Evolutionary conservation across 2,797 vertebrate species (phyloP).

Genomic region (Chrosomus eos): DNA sequence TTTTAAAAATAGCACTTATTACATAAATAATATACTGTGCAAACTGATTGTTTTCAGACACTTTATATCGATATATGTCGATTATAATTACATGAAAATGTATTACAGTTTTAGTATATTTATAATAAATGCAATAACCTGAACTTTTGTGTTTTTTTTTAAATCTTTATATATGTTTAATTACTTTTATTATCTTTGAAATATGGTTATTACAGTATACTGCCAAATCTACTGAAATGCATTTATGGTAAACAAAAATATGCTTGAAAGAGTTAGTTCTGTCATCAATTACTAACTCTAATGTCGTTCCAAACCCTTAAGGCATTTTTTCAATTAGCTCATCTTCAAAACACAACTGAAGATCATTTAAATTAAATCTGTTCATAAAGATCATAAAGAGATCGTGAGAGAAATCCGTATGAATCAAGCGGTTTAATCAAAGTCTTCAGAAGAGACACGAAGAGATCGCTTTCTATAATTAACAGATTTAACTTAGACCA

Average conservation of each 20-base stretch:
- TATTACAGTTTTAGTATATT: no score
- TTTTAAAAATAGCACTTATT: background rate
- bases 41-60: no score
- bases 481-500: background rate
- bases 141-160: background rate
- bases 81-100: background rate
- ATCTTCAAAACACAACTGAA: background rate
- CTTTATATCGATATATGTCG: no score
- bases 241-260: background rate
- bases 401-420: background rate
- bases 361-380: background rate
- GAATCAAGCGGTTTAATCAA: background rate
- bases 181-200: no score
- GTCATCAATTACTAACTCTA: background rate
- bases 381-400: background rate
- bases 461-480: background rate
- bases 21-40: no score
- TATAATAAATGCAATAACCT: no score
- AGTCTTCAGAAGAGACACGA: no score
- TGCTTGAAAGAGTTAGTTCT: background rate
- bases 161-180: no score
- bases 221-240: background rate
- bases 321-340: background rate
- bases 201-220: background rate
- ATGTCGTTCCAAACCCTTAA: background rate